Conservation (phyloP, 2,113 vertebrate species). For the Fregata magnificens region DNA sequence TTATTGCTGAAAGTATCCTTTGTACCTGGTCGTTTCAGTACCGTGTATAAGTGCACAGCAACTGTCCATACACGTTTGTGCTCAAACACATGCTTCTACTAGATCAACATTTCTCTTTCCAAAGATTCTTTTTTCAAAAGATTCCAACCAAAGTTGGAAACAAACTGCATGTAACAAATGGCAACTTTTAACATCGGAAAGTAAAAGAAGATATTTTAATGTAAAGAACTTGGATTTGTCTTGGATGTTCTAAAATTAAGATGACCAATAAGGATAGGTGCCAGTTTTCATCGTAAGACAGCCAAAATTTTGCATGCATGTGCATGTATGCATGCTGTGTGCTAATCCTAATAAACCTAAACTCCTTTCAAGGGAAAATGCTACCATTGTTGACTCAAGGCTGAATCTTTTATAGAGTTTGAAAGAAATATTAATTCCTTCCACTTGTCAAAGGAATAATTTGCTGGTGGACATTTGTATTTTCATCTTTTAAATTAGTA, state of each 20-base stretch:
- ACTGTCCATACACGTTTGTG: not conserved
- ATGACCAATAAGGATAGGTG: not conserved
- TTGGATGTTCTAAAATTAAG: not conserved
- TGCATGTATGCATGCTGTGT: not conserved
- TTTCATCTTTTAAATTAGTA: not conserved
- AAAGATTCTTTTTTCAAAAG: not conserved
- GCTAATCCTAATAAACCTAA: not conserved
- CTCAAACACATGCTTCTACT: not conserved
- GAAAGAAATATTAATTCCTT: not conserved
- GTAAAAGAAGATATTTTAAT: not conserved
- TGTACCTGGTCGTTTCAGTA: not conserved
- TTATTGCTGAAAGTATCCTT: not conserved
- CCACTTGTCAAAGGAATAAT: not conserved
- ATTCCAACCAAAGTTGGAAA: not conserved
- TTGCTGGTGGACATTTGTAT: not conserved
- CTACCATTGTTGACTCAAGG: not conserved
- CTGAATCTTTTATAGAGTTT: not conserved
- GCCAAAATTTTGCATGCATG: not conserved
- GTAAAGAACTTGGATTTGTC: not conserved
- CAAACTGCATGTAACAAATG: not conserved
- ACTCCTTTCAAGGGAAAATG: not conserved
- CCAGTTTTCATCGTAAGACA: not conserved
- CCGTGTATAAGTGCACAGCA: not conserved
- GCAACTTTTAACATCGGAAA: not conserved
- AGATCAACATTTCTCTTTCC: not conserved